Percentiles rank a stretch among this genome's conserved stretches.
These are phyloP conservation scores for Babyrousa celebensis DNA, from an alignment of 2,797 vertebrate genomes.

Conservation along the genomic window DNA sequence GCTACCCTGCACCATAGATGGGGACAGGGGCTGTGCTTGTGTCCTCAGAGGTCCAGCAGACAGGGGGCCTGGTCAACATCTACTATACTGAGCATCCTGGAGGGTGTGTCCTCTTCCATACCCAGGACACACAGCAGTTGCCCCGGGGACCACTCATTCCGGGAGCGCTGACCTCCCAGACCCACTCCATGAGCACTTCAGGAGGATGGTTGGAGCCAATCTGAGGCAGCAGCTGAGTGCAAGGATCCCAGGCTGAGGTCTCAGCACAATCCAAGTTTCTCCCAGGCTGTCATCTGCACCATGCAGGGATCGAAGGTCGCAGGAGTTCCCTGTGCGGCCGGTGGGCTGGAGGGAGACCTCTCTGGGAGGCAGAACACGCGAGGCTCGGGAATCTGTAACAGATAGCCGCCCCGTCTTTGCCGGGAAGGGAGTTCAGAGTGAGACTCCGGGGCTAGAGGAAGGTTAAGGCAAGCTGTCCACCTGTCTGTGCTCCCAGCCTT, in stretches of 20 bases:
- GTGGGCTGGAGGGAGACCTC: background rate
- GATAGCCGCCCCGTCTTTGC: background rate
- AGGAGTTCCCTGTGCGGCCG: rapidly evolving
- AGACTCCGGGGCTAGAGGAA: background rate
- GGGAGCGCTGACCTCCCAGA: background rate
- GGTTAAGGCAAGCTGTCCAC: background rate
- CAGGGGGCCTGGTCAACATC: background rate
- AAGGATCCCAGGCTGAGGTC: background rate
- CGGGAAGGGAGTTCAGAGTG: background rate
- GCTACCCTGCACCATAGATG: background rate
- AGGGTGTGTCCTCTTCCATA: background rate
- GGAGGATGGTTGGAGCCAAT: background rate
- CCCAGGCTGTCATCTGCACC: background rate
- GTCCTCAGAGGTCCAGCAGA: background rate
- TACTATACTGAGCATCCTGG: too few species aligned
- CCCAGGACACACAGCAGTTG: background rate
- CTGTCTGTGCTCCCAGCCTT: background rate
- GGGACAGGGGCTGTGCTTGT: background rate
- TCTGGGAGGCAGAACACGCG: background rate
- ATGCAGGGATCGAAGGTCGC: background rate
- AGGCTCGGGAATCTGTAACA: slow-evolving; percentile 63
- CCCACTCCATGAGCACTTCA: background rate
- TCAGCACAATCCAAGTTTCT: background rate
- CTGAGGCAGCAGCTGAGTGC: background rate
- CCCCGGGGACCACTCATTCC: background rate